Percentiles rank a stretch among this genome's conserved stretches.
Evolutionary conservation across 1,140 invertebrate species (phyloP).

Genomic region (Zaprionus ghesquierei): DNA sequence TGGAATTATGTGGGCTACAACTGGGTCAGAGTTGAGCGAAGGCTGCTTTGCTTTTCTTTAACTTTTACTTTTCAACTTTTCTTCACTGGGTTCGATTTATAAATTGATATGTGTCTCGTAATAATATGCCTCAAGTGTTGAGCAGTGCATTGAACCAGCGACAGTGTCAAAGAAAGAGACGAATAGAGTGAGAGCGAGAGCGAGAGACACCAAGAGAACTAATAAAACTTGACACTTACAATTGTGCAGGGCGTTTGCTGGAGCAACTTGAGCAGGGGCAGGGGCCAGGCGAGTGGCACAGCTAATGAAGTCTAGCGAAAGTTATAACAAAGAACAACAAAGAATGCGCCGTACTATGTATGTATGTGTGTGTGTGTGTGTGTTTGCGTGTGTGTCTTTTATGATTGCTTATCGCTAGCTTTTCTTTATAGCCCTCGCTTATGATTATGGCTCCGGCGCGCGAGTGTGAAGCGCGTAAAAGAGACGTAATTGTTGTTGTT

Average conservation of each 20-base stretch:
- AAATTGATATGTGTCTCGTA: conserved; percentile 39
- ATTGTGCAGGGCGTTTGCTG: conserved; percentile 25
- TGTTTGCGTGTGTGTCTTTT: conserved; percentile 17
- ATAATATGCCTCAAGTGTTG: conserved; percentile 32
- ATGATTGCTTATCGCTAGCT: conserved; percentile 41
- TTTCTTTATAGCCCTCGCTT: conserved; percentile 30
- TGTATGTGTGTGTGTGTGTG: background rate
- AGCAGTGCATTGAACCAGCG: conserved; percentile 46
- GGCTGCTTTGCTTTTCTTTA: background rate
- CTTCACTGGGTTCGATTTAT: conserved; percentile 36
- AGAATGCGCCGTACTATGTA: conserved; percentile 56
- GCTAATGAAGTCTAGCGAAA: conserved; percentile 65
- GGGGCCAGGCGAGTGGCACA: background rate
- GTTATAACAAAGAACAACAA: conserved; percentile 72
- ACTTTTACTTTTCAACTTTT: conserved; percentile 37
- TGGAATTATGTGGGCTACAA: conserved; percentile 53
- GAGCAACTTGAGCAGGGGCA: too few relatives aligned
- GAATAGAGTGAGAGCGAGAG: background rate
- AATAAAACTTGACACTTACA: conserved; percentile 76
- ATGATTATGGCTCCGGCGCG: conserved; percentile 37
- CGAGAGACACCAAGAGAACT: conserved; percentile 21
- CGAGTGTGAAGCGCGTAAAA: conserved; percentile 54
- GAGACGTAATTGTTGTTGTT: conserved; percentile 55
- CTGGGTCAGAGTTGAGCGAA: conserved; percentile 51
- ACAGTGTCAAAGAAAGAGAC: background rate